Base-by-base conservation (phyloP, 2,888 invertebrate species). In the Ferrisia virgata region DNA sequence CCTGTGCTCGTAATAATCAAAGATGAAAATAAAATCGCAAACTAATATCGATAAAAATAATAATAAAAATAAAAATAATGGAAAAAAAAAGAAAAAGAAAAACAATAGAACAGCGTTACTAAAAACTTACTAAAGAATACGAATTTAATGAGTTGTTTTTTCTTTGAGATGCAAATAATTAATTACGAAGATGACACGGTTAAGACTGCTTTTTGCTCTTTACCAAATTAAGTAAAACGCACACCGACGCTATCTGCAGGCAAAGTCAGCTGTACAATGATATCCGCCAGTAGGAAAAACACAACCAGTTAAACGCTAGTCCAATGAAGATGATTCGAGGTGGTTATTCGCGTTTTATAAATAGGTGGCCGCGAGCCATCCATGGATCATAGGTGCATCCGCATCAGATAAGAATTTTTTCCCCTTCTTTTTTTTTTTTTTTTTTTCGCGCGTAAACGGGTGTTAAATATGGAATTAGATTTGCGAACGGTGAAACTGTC, bases 111-210 rank as follows among this genome's bases (percentile, higher is more conserved):
- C 9, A n/a, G 11, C 36, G 36, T n/a, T 76, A 69, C 31, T 69
- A 36, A 76, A 76, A 64, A 28, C 13, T 64, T 15, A n/a, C 36
- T 36, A 11, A 31, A 18, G 15, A 28, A 25, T 33, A n/a, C 18
- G 72, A 76, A 76, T 18, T 76, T 76, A 76, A 76, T 76, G 72
- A 76, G 72, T 76, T 76, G 72, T 76, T 76, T 76, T 76, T 76
- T 18, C 33, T 76, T 36, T n/a, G 36, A 76, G 72, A 76, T 76
- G 72, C 72, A 76, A 76, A 76, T 76, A 76, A 76, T 76, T 76
- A 76, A 76, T 76, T 76, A 76, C 22, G 72, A 76, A 76, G 72
- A 76, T 76, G 72, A 76, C 72, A 76, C 72, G 72, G 72, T 76
- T 76, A 76, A 76, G 72, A 76, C 72, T 76, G 72, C 72, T 76